phyloP scores from a whole-genome alignment of 1,140 invertebrate species.

The Drosophila sproati region DNA sequence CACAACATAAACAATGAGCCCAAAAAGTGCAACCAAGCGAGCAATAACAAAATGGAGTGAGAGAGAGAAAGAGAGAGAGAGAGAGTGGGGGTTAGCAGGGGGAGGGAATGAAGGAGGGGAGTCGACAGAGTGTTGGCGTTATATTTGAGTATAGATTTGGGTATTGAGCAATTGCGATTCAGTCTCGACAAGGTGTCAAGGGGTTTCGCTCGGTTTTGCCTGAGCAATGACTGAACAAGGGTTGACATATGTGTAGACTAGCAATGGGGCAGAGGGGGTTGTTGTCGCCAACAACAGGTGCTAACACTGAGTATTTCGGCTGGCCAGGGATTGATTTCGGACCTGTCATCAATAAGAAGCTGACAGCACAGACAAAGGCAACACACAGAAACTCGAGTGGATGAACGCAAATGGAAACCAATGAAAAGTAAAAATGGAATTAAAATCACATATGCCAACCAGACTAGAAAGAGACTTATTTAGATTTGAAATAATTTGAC shows the following conservation, averaged over 20 bases:
- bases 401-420: slow-evolving; percentile 58
- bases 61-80: not conserved
- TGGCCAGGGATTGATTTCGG: slow-evolving; percentile 29
- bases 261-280: not conserved
- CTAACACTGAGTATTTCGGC: slow-evolving; percentile 27
- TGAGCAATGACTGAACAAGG: slow-evolving; percentile 8
- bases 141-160: slow-evolving; percentile 20
- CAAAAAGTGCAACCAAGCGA: slow-evolving; percentile 45
- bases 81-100: not conserved
- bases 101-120: not conserved
- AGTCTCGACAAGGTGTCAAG: slow-evolving; percentile 33
- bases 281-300: slow-evolving; percentile 62
- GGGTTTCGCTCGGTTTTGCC: slow-evolving; percentile 31
- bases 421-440: slow-evolving; percentile 14
- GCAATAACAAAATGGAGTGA: not conserved
- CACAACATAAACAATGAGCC: slow-evolving; percentile 20
- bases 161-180: slow-evolving; percentile 17
- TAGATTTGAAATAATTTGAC: not conserved
- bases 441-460: not conserved
- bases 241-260: slow-evolving; percentile 1
- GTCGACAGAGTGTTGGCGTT: not conserved
- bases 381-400: slow-evolving; percentile 43
- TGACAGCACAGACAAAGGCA: slow-evolving; percentile 50
- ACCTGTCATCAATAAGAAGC: slow-evolving; percentile 72
- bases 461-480: not conserved